These are phyloP conservation scores for Bambusicola thoracicus DNA, from an alignment of 2,113 vertebrate species.

Conservation along the genomic window DNA sequence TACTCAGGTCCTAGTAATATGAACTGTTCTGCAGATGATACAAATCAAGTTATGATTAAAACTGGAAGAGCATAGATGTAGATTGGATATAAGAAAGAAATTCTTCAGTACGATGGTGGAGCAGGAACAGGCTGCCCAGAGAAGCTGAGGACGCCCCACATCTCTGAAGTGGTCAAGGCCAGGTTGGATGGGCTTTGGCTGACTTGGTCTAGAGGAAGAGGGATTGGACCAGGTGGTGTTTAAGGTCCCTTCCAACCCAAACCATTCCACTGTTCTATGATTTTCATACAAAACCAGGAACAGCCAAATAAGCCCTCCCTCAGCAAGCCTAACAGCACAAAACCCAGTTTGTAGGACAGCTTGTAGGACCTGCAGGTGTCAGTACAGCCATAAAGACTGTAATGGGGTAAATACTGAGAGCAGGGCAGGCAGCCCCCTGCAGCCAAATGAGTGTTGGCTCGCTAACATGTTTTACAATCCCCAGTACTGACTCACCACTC, in stretches of 20 bases:
- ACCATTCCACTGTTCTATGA: not conserved
- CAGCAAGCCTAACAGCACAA: not conserved
- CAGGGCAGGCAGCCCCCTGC: not conserved
- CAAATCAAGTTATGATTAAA: not conserved
- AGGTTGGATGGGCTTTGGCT: not conserved
- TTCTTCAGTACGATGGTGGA: not conserved
- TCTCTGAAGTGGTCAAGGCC: not conserved
- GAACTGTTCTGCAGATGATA: not conserved
- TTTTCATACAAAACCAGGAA: not conserved
- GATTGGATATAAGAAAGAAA: not conserved
- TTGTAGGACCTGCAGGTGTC: not conserved
- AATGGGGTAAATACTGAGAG: not conserved
- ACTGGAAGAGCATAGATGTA: not conserved
- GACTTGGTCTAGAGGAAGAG: not conserved
- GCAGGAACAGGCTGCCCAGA: not conserved
- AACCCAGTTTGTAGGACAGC: not conserved
- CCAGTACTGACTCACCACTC: not conserved
- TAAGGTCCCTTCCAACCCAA: not conserved
- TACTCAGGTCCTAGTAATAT: rapidly evolving
- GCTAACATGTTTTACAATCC: not conserved
- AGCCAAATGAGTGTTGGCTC: rapidly evolving
- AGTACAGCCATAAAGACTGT: not conserved
- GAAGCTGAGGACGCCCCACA: not conserved
- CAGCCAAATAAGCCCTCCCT: no score
- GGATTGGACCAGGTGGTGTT: not conserved